Conservation (phyloP, 2,797 vertebrate genomes). For the Myiotriccus ornatus region DNA sequence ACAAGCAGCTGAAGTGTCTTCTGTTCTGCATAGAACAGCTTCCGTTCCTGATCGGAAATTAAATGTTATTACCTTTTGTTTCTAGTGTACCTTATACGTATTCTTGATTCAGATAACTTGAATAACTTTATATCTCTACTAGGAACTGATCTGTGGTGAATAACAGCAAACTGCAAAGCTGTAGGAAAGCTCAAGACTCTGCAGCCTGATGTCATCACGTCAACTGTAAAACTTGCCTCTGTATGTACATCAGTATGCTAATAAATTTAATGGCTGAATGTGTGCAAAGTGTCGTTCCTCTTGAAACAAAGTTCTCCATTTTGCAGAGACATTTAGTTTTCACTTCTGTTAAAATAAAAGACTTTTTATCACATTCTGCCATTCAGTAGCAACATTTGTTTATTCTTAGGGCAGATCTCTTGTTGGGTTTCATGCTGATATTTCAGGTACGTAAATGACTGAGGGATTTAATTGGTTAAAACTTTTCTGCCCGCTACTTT, state of each 20-base stretch:
- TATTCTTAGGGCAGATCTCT: background rate
- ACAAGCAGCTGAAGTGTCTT: background rate
- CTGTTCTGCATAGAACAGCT: background rate
- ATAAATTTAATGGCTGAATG: slow-evolving; percentile 63
- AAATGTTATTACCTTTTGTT: background rate
- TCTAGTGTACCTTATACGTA: accelerated
- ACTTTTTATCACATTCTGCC: background rate
- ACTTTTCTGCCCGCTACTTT: background rate
- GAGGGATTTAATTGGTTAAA: background rate
- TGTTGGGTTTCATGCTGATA: background rate
- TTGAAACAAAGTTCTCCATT: background rate
- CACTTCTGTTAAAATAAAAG: background rate
- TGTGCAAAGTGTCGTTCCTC: background rate
- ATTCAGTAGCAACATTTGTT: background rate
- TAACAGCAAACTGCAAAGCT: background rate
- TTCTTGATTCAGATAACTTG: background rate
- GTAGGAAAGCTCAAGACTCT: background rate
- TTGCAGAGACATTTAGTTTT: background rate
- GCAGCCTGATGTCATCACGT: background rate
- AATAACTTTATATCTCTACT: background rate
- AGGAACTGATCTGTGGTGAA: slow-evolving; percentile 40
- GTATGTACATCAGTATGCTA: slow-evolving; percentile 20
- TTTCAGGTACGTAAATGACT: background rate
- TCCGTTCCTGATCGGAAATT: background rate
- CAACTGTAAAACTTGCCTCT: background rate